These are phyloP conservation scores for Elysia crispata DNA, from an alignment of 2,888 invertebrate genomes.

Conservation along the genomic window DNA sequence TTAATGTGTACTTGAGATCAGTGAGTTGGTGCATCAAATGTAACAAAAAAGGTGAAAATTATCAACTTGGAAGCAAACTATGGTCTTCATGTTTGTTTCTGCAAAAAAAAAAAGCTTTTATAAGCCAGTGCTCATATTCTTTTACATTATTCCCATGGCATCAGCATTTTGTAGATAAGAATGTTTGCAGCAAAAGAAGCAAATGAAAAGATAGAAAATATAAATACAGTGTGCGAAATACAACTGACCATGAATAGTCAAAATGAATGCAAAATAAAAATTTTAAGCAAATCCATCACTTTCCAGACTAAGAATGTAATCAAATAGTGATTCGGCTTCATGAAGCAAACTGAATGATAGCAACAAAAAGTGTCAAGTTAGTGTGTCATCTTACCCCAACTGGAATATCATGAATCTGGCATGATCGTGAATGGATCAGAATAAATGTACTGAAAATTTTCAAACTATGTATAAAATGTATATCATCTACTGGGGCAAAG, in stretches of 20 bases:
- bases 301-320: background rate
- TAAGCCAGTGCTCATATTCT: too few species aligned
- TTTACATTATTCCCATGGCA: too few species aligned
- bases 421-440: background rate
- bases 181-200: too few species aligned
- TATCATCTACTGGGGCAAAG: too few species aligned
- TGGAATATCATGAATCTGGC: constrained; percentile 65
- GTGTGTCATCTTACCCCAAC: constrained; percentile 66
- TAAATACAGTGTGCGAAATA: background rate
- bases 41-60: too few species aligned
- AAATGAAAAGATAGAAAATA: background rate
- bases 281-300: background rate
- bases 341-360: background rate
- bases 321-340: background rate
- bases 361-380: background rate
- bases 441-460: background rate
- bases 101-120: too few species aligned
- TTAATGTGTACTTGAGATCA: too few species aligned
- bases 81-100: too few species aligned
- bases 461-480: too few species aligned
- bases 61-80: too few species aligned
- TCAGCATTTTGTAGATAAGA: too few species aligned
- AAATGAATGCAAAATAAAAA: background rate
- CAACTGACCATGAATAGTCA: background rate
- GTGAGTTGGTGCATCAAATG: too few species aligned